These are phyloP conservation scores for Mythimna lalbum DNA, from an alignment of 2,888 invertebrate species.

Conservation along the genomic window DNA sequence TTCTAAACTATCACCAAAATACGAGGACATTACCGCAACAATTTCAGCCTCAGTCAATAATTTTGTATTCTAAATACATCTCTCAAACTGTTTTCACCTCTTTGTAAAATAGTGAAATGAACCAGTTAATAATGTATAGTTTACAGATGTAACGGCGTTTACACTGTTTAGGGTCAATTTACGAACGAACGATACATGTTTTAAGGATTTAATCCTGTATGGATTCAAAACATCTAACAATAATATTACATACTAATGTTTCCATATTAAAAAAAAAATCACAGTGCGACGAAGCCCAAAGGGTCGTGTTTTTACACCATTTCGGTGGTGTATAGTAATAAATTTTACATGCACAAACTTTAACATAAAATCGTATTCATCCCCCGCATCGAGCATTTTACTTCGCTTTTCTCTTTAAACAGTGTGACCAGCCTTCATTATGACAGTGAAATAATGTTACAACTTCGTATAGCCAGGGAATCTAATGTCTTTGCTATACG, in stretches of 20 bases:
- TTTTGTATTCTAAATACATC: slow-evolving; percentile 81
- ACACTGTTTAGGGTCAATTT: slow-evolving; percentile 49
- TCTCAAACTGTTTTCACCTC: slow-evolving; percentile 77
- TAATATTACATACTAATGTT: background rate
- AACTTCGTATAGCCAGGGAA: slow-evolving; percentile 35
- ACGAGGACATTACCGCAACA: slow-evolving; percentile 24
- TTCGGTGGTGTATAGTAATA: no score
- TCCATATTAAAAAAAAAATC: background rate
- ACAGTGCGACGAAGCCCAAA: background rate
- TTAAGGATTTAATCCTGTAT: no score
- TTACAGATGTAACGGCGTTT: slow-evolving; percentile 32
- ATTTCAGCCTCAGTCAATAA: slow-evolving; percentile 66
- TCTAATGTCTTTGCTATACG: slow-evolving; percentile 43
- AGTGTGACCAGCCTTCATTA: slow-evolving; percentile 54
- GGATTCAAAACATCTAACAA: background rate
- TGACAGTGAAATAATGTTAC: slow-evolving; percentile 50
- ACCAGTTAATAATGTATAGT: slow-evolving; percentile 50
- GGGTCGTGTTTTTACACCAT: background rate
- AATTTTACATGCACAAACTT: background rate
- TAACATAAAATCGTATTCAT: background rate
- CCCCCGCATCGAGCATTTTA: background rate
- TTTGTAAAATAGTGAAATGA: slow-evolving; percentile 70
- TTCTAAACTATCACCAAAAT: slow-evolving; percentile 2
- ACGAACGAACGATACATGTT: background rate
- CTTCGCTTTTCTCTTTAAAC: slow-evolving; percentile 28